These are phyloP conservation scores for Chaitophorus viminalis DNA, from an alignment of 2,888 invertebrate genomes.

Conservation along the genomic window DNA sequence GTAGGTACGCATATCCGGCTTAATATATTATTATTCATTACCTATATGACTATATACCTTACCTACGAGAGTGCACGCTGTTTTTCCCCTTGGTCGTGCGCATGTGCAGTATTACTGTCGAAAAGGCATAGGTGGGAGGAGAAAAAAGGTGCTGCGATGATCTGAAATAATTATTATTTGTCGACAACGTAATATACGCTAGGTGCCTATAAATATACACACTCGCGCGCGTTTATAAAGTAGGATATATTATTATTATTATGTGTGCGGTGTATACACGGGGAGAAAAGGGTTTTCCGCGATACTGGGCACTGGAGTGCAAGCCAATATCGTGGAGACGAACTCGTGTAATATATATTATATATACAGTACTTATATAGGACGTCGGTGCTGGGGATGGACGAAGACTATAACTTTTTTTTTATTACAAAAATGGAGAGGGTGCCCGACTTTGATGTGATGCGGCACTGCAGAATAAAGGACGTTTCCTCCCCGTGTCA, in stretches of 20 bases:
- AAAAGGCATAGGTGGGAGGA: too few species aligned
- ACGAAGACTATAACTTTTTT: conserved; percentile 37
- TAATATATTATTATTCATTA: too few species aligned
- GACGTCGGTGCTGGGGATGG: conserved; percentile 2
- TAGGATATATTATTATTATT: conserved; percentile 28
- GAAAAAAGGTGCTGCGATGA: too few species aligned
- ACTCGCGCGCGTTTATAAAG: conserved; percentile 7
- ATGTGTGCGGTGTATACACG: too few species aligned
- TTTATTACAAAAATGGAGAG: conserved; percentile 60
- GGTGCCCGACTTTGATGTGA: conserved; percentile 40
- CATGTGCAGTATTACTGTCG: too few species aligned
- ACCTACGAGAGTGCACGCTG: too few species aligned
- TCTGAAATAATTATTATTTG: too few species aligned
- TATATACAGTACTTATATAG: neutral
- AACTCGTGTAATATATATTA: neutral
- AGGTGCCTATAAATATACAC: too few species aligned
- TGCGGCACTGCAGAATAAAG: conserved; percentile 4
- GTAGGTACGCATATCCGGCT: too few species aligned
- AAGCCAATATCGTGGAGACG: conserved; percentile 7
- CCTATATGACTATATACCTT: too few species aligned
- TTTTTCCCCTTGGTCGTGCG: too few species aligned
- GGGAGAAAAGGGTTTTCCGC: conserved; percentile 32
- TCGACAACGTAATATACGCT: too few species aligned
- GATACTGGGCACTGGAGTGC: conserved; percentile 36
- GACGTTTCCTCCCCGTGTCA: neutral